phyloP scores from a whole-genome alignment of 2,113 vertebrate species.

The Crotalus tigris region DNA sequence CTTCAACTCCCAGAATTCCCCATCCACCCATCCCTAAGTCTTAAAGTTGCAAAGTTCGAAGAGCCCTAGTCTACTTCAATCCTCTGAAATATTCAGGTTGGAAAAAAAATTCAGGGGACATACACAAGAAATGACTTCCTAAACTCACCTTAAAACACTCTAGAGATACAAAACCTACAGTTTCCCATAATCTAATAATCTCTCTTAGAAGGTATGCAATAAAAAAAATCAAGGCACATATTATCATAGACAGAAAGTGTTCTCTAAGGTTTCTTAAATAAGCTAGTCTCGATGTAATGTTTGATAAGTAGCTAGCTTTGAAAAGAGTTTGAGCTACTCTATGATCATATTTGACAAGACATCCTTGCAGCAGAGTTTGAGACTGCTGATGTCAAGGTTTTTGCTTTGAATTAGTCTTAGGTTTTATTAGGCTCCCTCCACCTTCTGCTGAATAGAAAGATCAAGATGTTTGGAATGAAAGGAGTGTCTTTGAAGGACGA shows the following conservation, averaged over 20 bases:
- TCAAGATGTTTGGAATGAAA: conserved; percentile 15
- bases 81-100: not conserved
- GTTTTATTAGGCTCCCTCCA: not conserved
- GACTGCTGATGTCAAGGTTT: not conserved
- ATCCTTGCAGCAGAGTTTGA: not conserved
- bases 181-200: not conserved
- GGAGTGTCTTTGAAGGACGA: conserved; percentile 14
- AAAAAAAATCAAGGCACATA: not conserved
- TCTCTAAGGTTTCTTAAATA: not conserved
- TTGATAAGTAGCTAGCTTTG: not conserved
- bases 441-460: accelerated
- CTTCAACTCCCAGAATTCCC: not conserved
- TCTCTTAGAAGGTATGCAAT: not conserved
- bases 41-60: not conserved
- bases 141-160: not conserved
- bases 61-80: not conserved
- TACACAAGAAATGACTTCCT: not conserved
- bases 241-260: not conserved
- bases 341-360: not conserved
- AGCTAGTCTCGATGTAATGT: not conserved
- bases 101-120: not conserved
- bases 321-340: not conserved
- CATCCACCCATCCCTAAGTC: not conserved
- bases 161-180: not conserved
- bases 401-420: conserved; percentile 9